Base-by-base conservation (phyloP, 2,797 vertebrate species). In the Harpagifer antarcticus region DNA sequence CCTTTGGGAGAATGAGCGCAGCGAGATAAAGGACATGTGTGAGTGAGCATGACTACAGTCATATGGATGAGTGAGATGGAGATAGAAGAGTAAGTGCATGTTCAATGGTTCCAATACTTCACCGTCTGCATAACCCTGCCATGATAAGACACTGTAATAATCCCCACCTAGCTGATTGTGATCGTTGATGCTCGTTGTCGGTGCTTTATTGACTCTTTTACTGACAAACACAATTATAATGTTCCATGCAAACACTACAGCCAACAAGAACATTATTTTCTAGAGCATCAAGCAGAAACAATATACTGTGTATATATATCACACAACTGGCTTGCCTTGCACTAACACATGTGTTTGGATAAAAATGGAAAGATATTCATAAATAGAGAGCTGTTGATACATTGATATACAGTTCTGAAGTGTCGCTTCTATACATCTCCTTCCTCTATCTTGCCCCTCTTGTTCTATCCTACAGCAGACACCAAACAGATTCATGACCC, bases 1-100 rank as follows among this genome's bases (percentile, higher is more conserved):
- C 76, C 83, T 84, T 79, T 86, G 79, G 86, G 82, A 81, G 79
- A 88, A 87, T 63, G 85, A 75, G 72, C 11, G 42, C 37, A 70
- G 70, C 61, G 68, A 60, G 79, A 81, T 68, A 72, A 37, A 67
- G 64, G 61, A 74, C 65, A n/a, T 81, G 79, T 69, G 77, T 64
- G 72, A 64, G 47, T 61, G 56, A 43, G 54, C 33, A 17, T 37
- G 53, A 83, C 15, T 60, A 37, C 61, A 70, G 59, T 57, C n/a
- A 16, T 70, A 42, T 79, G 66, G 85, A 72, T 84, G 72, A 88
- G 37, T 69, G 72, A 60, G 52, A 68, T 74, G 31, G 49, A 67
- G 55, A 37, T 37, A 19, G 57, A 23, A 79, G 66, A 74, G 69
- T 61, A 64, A 79, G 57, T 73, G 73, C 40, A 16, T 48, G 40